phyloP scores from a whole-genome alignment of 2,113 vertebrate genomes.

The Salvator merianae region DNA sequence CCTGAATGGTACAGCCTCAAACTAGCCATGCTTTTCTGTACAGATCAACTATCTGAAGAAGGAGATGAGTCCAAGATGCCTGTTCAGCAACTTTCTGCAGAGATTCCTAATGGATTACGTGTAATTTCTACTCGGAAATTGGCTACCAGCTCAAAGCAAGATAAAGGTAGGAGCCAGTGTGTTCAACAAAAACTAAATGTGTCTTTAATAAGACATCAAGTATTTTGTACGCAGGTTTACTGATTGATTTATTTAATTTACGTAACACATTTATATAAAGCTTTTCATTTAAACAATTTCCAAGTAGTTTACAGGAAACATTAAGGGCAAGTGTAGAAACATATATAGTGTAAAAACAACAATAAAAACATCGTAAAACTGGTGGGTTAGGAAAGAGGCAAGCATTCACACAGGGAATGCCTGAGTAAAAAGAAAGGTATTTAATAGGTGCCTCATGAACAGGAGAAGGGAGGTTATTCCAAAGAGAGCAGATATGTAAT shows the following conservation, averaged over 20 bases:
- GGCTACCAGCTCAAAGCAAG: constrained; percentile 67
- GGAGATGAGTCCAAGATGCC: constrained; percentile 85
- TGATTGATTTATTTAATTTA: neutral
- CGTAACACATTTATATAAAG: neutral
- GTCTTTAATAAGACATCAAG: neutral
- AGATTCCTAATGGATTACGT: constrained; percentile 73
- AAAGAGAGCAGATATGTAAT: neutral
- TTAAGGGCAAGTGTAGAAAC: too few relatives aligned
- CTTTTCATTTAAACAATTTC: neutral
- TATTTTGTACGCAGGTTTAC: neutral
- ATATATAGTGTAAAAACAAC: too few relatives aligned
- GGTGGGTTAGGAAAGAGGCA: too few relatives aligned
- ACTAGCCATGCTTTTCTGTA: constrained; percentile 36
- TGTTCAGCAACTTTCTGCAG: constrained; percentile 59
- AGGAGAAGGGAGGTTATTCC: neutral
- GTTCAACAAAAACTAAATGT: neutral
- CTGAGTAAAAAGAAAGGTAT: too few relatives aligned
- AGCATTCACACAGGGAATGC: too few relatives aligned
- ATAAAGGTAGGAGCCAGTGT: constrained; percentile 59
- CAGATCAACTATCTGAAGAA: constrained; percentile 95
- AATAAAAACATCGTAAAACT: too few relatives aligned
- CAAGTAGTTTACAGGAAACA: neutral
- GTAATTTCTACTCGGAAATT: constrained; percentile 78
- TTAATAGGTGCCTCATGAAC: too few relatives aligned
- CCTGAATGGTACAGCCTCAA: neutral